phyloP scores from a whole-genome alignment of 2,113 vertebrate species.

The Baryphthengus martii region DNA sequence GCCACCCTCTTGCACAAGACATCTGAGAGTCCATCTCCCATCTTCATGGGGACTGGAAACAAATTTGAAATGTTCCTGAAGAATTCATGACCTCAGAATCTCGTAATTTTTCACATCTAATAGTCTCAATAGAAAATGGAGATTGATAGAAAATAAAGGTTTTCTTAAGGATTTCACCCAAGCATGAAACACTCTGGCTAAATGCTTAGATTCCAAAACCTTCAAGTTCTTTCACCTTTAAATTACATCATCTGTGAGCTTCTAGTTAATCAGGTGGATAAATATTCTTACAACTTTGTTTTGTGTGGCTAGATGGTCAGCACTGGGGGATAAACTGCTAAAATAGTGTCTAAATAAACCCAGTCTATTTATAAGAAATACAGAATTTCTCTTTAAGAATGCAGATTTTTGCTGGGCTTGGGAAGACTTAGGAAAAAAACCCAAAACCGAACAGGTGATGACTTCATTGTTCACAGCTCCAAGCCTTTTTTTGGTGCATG shows the following conservation, averaged over 20 bases:
- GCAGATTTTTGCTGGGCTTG: too few relatives aligned
- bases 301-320: not conserved
- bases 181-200: not conserved
- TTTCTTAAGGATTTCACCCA: not conserved
- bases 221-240: not conserved
- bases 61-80: not conserved
- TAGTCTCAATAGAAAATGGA: not conserved
- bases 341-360: not conserved
- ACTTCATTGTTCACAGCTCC: not conserved
- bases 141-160: not conserved
- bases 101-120: not conserved
- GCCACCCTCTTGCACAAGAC: too few relatives aligned
- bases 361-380: not conserved
- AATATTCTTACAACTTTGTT: not conserved
- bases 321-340: not conserved
- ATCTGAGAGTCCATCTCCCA: not conserved
- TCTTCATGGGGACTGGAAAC: not conserved
- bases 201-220: not conserved
- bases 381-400: not conserved
- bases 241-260: not conserved
- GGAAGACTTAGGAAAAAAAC: not conserved
- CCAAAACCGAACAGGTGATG: too few relatives aligned
- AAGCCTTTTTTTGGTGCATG: not conserved
- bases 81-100: not conserved
- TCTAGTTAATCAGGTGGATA: not conserved